phyloP scores from a whole-genome alignment of 2,888 invertebrate species.

The Acrocyrtus sp. region DNA sequence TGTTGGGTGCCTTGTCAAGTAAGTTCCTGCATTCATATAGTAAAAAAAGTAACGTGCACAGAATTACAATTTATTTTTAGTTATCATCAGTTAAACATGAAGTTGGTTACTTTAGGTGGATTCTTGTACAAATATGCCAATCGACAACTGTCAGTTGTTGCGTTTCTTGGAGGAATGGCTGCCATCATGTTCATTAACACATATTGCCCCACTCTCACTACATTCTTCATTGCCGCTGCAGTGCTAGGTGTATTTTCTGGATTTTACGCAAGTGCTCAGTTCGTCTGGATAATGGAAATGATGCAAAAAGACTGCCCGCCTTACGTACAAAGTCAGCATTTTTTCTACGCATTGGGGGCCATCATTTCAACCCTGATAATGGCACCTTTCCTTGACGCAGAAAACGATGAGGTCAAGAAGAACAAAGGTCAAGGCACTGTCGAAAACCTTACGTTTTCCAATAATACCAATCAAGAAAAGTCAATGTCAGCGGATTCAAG shows the following conservation, averaged over 20 bases:
- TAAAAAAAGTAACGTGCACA: too few species aligned
- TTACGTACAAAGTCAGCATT: conserved; percentile 56
- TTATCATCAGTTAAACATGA: too few species aligned
- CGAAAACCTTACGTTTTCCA: neutral
- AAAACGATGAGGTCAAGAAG: conserved; percentile 3
- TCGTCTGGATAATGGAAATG: conserved; percentile 60
- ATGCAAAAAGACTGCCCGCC: conserved; percentile 52
- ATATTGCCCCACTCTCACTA: conserved; percentile 31
- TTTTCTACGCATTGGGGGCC: conserved; percentile 41
- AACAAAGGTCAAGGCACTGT: too few species aligned
- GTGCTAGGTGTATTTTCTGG: conserved; percentile 47
- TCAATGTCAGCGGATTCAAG: neutral
- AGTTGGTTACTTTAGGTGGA: too few species aligned
- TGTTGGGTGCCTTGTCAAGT: conserved; percentile 52
- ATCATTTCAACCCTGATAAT: conserved; percentile 21
- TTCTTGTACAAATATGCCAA: conserved; percentile 36
- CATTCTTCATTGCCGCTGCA: conserved; percentile 44
- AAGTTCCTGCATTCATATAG: too few species aligned
- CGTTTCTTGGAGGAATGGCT: conserved; percentile 12
- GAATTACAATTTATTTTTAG: too few species aligned
- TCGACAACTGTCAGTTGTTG: conserved; percentile 35
- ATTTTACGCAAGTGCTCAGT: conserved; percentile 51
- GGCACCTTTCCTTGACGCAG: conserved; percentile 42
- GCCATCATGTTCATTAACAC: conserved; percentile 41
- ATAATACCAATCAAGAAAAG: neutral